These are phyloP conservation scores for Apistogramma diplotaenia DNA, from an alignment of 2,113 vertebrate species.

Conservation along the genomic window DNA sequence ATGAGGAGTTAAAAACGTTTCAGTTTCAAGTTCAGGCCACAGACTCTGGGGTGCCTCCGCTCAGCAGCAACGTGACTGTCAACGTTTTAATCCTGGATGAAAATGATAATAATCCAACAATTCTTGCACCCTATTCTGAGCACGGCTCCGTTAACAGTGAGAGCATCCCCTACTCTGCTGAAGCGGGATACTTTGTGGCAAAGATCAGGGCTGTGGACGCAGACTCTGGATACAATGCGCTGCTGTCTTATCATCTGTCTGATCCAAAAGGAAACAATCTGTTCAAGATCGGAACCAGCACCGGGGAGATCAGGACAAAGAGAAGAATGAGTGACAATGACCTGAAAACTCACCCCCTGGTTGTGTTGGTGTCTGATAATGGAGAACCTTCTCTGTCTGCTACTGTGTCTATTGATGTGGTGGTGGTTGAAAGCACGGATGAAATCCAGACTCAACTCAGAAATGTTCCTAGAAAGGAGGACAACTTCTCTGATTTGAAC, in stretches of 20 bases:
- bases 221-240: slow-evolving; percentile 69
- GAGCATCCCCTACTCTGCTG: slow-evolving; percentile 76
- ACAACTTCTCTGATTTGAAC: slow-evolving; percentile 72
- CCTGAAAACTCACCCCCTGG: slow-evolving; percentile 78
- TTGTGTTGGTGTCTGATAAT: slow-evolving; percentile 78
- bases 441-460: slow-evolving; percentile 78
- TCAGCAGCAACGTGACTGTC: slow-evolving; percentile 69
- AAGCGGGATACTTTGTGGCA: slow-evolving; percentile 74
- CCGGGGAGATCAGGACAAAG: slow-evolving; percentile 66
- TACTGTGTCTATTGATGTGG: slow-evolving; percentile 77
- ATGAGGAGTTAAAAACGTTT: slow-evolving; percentile 79
- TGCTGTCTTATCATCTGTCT: slow-evolving; percentile 63
- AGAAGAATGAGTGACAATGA: slow-evolving; percentile 78
- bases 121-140: slow-evolving; percentile 71
- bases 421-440: slow-evolving; percentile 76
- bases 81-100: slow-evolving; percentile 56
- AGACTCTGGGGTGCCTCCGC: slow-evolving; percentile 80
- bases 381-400: slow-evolving; percentile 81
- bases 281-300: slow-evolving; percentile 65
- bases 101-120: slow-evolving; percentile 78
- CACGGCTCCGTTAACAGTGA: slow-evolving; percentile 75
- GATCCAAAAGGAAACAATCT: slow-evolving; percentile 61
- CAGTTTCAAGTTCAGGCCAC: slow-evolving; percentile 79
- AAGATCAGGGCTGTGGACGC: slow-evolving; percentile 68
- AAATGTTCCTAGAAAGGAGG: slow-evolving; percentile 64